phyloP scores from a whole-genome alignment of 2,113 vertebrate species.

The Lethenteron reissneri region DNA sequence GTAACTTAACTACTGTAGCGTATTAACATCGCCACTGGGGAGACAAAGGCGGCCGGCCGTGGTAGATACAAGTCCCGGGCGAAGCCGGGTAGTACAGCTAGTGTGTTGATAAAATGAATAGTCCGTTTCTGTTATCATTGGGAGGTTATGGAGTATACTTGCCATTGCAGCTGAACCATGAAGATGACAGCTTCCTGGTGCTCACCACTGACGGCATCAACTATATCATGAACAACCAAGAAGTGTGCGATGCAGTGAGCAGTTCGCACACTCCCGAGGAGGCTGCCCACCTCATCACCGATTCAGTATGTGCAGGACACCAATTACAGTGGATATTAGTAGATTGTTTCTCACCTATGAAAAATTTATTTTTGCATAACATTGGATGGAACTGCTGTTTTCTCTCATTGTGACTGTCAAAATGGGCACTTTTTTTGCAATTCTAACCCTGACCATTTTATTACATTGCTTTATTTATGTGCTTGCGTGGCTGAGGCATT shows the following conservation, averaged over 20 bases:
- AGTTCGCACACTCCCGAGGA: slow-evolving; percentile 11
- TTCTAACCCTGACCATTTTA: no score
- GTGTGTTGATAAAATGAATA: no score
- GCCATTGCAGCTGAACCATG: slow-evolving; percentile 9
- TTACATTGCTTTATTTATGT: no score
- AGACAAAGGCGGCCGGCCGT: no score
- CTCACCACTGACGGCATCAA: slow-evolving; percentile 12
- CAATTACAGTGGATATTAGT: neutral
- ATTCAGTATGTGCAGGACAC: slow-evolving; percentile 8
- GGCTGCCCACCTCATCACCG: slow-evolving; percentile 11
- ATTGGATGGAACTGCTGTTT: neutral
- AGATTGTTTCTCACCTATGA: neutral
- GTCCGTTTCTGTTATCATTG: no score
- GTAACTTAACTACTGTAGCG: no score
- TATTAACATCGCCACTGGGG: no score
- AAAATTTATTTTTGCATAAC: neutral
- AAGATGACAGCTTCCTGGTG: slow-evolving; percentile 11
- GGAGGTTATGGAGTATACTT: neutral
- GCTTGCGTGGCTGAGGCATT: no score
- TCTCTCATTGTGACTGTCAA: neutral
- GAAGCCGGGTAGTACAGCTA: no score
- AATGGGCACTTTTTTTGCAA: neutral
- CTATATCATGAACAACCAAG: slow-evolving; percentile 10
- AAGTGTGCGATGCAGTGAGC: slow-evolving; percentile 12
- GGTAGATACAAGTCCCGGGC: no score